Evolutionary conservation across 1,140 invertebrate genomes (phyloP), one percentile per base, ranked within the genome.

Genomic region (Drosophila bocki): DNA sequence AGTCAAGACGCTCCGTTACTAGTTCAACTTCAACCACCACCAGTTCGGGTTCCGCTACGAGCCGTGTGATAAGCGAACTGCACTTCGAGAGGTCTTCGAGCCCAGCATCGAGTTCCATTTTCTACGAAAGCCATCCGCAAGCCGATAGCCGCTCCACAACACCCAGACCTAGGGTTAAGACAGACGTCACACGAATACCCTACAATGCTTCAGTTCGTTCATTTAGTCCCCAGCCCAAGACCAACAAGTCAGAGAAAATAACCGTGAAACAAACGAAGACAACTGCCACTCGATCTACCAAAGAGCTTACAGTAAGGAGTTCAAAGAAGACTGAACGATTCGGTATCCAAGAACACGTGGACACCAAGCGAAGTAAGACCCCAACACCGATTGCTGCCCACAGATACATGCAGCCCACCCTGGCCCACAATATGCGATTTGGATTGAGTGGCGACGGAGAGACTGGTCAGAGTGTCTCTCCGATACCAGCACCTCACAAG

Each of bases 341-440:
- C 17, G 67, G 35, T 39, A 50, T 68, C 58, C 71, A 82, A 58
- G 69, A 79, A 39, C 26, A 22, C 17, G 48, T 61, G 39, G 54
- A 56, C 35, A 42, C 42, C 26, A 76, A 26, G 19, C 54, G 58
- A n/a, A 54, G 39, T 15, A 86, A 79, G 54, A 86, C 83, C 11
- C 82, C 78, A n/a, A 86, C 69, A 41, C 74, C 64, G 32, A 54
- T 44, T 67, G 71, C 78, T 19, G 72, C 74, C 54, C 91, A 92
- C 67, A 84, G 91, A 71, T 92, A 92, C 47, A 92, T 92, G 91
- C 91, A 92, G 48, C 91, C 91, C 35, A 92, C 91, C 47, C 59
- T 92, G 51, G 83, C 91, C 29, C 80, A 85, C 29, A 92, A 64
- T 33, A 82, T 92, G 67, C 78, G 91, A 12, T 88, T 60, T 42